Conservation (phyloP, 2,797 vertebrate species). For the Notamacropus eugenii region DNA sequence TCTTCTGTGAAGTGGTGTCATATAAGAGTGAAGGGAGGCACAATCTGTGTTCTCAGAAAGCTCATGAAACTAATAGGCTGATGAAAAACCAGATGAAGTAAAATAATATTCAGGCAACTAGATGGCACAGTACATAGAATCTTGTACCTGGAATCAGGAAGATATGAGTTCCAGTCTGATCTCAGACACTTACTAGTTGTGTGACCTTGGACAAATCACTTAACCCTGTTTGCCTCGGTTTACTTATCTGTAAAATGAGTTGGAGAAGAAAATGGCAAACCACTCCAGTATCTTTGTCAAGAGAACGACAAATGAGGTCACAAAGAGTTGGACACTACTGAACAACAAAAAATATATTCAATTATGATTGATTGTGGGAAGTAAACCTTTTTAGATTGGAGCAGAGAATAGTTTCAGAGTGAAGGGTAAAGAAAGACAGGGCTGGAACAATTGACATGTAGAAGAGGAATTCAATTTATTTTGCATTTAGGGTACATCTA, state of each 20-base stretch:
- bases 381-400: not conserved
- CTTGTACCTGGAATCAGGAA: not conserved
- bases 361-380: not conserved
- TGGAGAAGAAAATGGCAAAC: not conserved
- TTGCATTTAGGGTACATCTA: not conserved
- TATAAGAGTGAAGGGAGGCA: not conserved
- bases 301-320: not conserved
- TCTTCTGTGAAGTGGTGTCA: not conserved
- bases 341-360: not conserved
- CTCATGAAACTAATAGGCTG: not conserved
- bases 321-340: not conserved
- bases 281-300: not conserved
- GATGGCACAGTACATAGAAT: not conserved
- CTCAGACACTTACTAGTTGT: not conserved
- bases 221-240: not conserved
- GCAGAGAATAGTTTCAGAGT: not conserved
- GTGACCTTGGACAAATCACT: not conserved
- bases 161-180: not conserved
- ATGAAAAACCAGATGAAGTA: not conserved
- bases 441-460: not conserved
- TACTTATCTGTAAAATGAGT: not conserved
- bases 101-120: not conserved
- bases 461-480: not conserved
- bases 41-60: not conserved
- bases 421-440: not conserved